Conservation (phyloP, 1,140 invertebrate genomes). For the Drosophila pallidifrons region DNA sequence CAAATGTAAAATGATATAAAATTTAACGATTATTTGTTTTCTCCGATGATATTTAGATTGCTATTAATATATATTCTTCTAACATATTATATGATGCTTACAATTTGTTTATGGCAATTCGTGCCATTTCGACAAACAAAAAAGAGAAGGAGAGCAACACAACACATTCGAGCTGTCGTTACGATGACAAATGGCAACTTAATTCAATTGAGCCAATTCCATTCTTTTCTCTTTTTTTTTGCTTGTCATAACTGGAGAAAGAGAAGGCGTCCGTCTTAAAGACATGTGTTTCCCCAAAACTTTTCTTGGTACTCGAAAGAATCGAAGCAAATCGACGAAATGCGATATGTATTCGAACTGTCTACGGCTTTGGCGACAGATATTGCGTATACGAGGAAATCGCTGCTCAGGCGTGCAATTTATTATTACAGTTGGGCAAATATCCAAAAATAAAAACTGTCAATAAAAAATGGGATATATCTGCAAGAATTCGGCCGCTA, state of each 20-base stretch:
- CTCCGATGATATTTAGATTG: slow-evolving; percentile 54
- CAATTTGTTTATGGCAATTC: slow-evolving; percentile 60
- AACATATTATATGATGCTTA: slow-evolving; percentile 35
- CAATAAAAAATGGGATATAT: slow-evolving; percentile 51
- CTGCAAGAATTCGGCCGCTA: slow-evolving; percentile 14
- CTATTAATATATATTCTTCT: slow-evolving; percentile 53
- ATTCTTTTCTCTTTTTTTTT: slow-evolving; percentile 2
- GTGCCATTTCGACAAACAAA: slow-evolving; percentile 26
- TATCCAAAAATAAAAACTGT: slow-evolving; percentile 49
- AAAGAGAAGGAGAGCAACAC: slow-evolving; percentile 6
- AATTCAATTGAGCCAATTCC: slow-evolving; percentile 55
- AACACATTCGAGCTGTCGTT: slow-evolving; percentile 8
- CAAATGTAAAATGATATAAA: slow-evolving; percentile 53
- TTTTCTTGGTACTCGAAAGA: slow-evolving; percentile 16
- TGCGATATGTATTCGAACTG: slow-evolving; percentile 36
- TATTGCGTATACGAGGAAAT: slow-evolving; percentile 31
- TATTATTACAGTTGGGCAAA: slow-evolving; percentile 64
- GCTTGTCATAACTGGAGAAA: neutral
- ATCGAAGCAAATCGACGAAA: slow-evolving; percentile 11
- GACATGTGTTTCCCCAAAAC: slow-evolving; percentile 33
- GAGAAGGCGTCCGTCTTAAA: slow-evolving; percentile 39
- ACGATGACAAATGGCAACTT: slow-evolving; percentile 61
- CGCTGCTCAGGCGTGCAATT: slow-evolving; percentile 56
- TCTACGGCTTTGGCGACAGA: slow-evolving; percentile 21
- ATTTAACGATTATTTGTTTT: slow-evolving; percentile 70